Conservation (phyloP, 2,888 invertebrate genomes). For the Meiosimyza decipiens region DNA sequence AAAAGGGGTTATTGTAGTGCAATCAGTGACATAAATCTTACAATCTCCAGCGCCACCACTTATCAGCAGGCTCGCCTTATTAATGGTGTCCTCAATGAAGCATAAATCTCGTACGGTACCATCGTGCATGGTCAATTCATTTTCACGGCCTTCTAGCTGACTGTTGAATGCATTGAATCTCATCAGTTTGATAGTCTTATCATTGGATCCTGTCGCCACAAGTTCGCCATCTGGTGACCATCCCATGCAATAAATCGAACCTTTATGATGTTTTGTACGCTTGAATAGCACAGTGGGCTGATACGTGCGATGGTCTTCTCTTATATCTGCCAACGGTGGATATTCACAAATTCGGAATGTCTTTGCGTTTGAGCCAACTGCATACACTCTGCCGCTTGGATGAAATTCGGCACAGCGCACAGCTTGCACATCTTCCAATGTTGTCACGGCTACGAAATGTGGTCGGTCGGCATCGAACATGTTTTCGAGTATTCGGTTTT, state of each 20-base stretch:
- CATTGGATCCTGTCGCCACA: slow-evolving; percentile 98
- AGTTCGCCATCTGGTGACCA: slow-evolving; percentile 98
- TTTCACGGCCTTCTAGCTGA: slow-evolving; percentile 86
- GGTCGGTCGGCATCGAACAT: slow-evolving; percentile 69
- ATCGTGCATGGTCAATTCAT: slow-evolving; percentile 96
- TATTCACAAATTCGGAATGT: slow-evolving; percentile 96
- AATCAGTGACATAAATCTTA: slow-evolving; percentile 98
- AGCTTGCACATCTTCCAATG: slow-evolving; percentile 95
- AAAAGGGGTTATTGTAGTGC: slow-evolving; percentile 94
- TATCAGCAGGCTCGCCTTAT: slow-evolving; percentile 89
- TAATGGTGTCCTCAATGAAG: slow-evolving; percentile 94
- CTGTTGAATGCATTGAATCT: slow-evolving; percentile 92
- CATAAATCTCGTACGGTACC: slow-evolving; percentile 97
- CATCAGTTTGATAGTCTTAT: slow-evolving; percentile 97
- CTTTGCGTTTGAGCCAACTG: slow-evolving; percentile 98
- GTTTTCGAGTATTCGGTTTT: too few relatives aligned
- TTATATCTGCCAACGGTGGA: slow-evolving; percentile 82
- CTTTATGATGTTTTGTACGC: slow-evolving; percentile 96
- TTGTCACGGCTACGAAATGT: slow-evolving; percentile 89
- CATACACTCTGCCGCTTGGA: slow-evolving; percentile 93
- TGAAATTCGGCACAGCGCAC: slow-evolving; percentile 98
- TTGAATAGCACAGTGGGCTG: slow-evolving; percentile 94
- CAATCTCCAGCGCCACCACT: slow-evolving; percentile 99
- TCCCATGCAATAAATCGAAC: slow-evolving; percentile 96
- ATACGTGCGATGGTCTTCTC: slow-evolving; percentile 74